Conservation (phyloP, 1,140 invertebrate genomes). For the Lethocerus indicus region DNA sequence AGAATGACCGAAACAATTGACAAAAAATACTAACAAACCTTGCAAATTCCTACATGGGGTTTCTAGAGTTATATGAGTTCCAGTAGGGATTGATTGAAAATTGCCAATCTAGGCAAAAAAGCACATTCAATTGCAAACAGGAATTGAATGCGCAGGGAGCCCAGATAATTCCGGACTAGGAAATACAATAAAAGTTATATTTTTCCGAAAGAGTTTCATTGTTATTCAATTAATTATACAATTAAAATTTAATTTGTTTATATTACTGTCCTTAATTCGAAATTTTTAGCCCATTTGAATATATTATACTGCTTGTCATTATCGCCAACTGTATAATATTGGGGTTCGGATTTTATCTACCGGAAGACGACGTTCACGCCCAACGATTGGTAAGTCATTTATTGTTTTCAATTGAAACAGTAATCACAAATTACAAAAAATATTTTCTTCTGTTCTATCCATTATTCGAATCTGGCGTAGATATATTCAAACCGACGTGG, state of each 20-base stretch:
- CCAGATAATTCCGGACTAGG: background rate
- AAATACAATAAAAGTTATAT: background rate
- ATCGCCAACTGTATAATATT: conserved; percentile 11
- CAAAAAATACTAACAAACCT: no score
- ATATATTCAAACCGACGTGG: background rate
- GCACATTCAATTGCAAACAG: background rate
- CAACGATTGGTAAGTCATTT: background rate
- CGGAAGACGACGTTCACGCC: conserved; percentile 5
- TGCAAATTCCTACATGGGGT: no score
- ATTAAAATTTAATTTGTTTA: background rate
- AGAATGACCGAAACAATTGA: no score
- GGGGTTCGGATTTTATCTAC: conserved; percentile 11
- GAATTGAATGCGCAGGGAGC: background rate
- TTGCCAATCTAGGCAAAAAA: background rate
- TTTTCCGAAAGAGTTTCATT: background rate
- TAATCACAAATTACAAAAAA: background rate
- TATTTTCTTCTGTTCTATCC: background rate
- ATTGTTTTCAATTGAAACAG: no score
- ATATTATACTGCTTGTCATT: conserved; percentile 11
- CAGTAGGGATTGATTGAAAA: no score
- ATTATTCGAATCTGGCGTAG: background rate
- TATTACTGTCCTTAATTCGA: background rate
- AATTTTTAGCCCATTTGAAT: conserved; percentile 10
- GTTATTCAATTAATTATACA: background rate
- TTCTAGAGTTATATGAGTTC: no score